Percentiles rank a stretch among this genome's conserved stretches.
phyloP scores from a whole-genome alignment of 2,113 vertebrate genomes.

The Scytalopus superciliaris region DNA sequence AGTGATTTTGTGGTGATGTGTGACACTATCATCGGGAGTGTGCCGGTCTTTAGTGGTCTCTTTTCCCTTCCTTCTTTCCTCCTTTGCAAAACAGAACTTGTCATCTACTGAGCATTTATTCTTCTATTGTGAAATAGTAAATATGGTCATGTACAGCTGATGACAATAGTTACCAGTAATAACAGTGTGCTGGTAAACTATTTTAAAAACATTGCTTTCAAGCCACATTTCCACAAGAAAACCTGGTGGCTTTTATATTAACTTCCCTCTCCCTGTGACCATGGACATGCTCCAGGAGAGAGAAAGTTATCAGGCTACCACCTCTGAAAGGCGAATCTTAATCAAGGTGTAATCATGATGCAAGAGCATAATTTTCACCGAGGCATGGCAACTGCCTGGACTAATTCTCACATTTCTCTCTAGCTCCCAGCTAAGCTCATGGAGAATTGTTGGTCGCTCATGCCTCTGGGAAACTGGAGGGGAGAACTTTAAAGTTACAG shows the following conservation, averaged over 20 bases:
- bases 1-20: background rate
- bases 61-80: background rate
- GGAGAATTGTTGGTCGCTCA: background rate
- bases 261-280: background rate
- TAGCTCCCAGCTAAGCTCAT: background rate
- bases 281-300: background rate
- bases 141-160: background rate
- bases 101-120: background rate
- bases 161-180: background rate
- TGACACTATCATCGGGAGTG: background rate
- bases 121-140: background rate
- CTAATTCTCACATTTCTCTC: background rate
- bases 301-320: background rate
- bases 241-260: background rate
- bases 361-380: background rate
- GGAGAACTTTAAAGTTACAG: background rate
- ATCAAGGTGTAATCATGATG: too few species aligned
- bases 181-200: background rate
- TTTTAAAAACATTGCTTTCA: background rate
- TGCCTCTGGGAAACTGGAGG: background rate
- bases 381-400: background rate
- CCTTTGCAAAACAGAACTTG: background rate
- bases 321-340: background rate
- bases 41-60: background rate
- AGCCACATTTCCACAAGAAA: background rate